Base-by-base conservation (phyloP, 2,888 invertebrate genomes). In the Drosophila pseudotalamancana region DNA sequence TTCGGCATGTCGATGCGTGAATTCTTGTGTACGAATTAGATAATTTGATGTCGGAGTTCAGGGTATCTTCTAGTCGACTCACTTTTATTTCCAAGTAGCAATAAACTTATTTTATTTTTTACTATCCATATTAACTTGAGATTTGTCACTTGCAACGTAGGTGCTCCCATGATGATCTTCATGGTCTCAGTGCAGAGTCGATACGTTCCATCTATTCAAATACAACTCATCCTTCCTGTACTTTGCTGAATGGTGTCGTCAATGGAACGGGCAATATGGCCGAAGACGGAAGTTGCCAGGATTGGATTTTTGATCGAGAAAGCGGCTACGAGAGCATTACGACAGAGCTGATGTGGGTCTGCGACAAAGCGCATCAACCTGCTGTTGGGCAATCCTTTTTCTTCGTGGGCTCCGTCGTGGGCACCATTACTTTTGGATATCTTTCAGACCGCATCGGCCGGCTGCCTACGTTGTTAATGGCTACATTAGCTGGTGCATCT, bases 281-380 rank as follows among this genome's bases (percentile, higher is more conserved):
- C 2, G 63, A 69, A 21, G 53, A 16, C 4, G 83, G 76, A 0
- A 43, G 32, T 9, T 93, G 93, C 71, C 73, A 90, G 25, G 92
- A 92, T 18, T 94, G 94, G 94, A 92, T 92, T 31, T 95, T 93
- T 78, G 92, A 93, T 51, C 91, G 91, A 18, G 92, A 93, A 23
- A 92, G 92, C 75, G 92, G 92, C 29, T 93, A 93, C 72, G 89
- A 92, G 48, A 94, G 94, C 67, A 92, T 94, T 32, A 93, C 94
- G 2, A 93, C 94, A 29, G 93, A 94, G 74, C 64, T 93, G 27
- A 90, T 93, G 71, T 94, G 94, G 94, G 92, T 94, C 18, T 94
- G 94, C 71, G 91, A 92, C 6, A 90, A 93, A n/a, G 91, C 92
- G 27, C 93, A 93, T 92, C 92, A 93, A 77, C 92, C 93, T 4